These are phyloP conservation scores for Amphiprion ocellaris DNA, from an alignment of 2,113 vertebrate species.

Conservation along the genomic window DNA sequence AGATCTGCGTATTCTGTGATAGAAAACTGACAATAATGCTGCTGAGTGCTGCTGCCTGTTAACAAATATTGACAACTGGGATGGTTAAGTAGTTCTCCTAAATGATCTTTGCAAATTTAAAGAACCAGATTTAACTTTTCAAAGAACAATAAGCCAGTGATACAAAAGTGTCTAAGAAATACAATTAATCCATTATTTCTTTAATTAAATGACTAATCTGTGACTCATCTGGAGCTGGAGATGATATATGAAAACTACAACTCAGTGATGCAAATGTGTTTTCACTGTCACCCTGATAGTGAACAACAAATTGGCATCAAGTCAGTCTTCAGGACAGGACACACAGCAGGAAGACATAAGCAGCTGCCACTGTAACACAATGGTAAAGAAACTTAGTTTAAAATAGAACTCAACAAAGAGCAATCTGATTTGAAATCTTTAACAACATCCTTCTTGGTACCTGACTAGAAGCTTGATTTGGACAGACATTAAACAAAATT, in stretches of 20 bases:
- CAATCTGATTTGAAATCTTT: slow-evolving; percentile 30
- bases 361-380: background rate
- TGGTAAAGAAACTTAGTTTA: slow-evolving; percentile 14
- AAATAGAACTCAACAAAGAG: background rate
- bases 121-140: slow-evolving; percentile 5
- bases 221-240: background rate
- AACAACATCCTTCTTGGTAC: slow-evolving; percentile 26
- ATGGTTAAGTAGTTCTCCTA: background rate
- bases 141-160: background rate
- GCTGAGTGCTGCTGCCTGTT: slow-evolving; percentile 9
- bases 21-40: slow-evolving; percentile 27
- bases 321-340: background rate
- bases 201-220: background rate
- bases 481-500: slow-evolving; percentile 78
- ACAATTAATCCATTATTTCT: background rate
- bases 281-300: background rate
- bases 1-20: slow-evolving; percentile 34
- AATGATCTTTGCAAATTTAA: slow-evolving; percentile 1
- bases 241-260: background rate
- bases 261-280: background rate
- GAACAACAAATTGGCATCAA: background rate
- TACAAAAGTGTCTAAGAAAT: background rate
- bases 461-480: slow-evolving; percentile 70
- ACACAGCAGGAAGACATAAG: slow-evolving; percentile 7
- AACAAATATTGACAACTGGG: slow-evolving; percentile 26